Percentiles rank a stretch among this genome's conserved stretches.
These are phyloP conservation scores for Neopelma chrysocephalum DNA, from an alignment of 2,797 vertebrate genomes.

Conservation along the genomic window DNA sequence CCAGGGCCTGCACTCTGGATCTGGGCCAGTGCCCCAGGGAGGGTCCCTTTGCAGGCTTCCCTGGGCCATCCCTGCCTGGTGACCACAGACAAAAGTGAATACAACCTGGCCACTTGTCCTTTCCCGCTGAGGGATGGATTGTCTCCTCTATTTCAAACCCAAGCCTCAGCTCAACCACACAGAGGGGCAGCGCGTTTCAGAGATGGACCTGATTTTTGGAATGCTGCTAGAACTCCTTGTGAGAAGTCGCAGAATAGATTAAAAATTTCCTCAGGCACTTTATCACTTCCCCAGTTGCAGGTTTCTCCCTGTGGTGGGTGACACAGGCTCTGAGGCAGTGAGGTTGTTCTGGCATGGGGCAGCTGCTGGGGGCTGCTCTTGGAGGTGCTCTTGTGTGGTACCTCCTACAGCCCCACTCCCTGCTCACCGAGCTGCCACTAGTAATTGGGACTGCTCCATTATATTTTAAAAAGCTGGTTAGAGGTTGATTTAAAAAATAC, in stretches of 20 bases:
- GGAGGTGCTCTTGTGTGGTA: background rate
- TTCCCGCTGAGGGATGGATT: fast-evolving
- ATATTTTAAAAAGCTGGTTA: background rate
- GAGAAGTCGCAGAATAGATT: background rate
- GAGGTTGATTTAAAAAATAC: slow-evolving; percentile 18
- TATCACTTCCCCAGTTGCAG: background rate
- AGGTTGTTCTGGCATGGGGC: fast-evolving
- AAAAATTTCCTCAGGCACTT: fast-evolving
- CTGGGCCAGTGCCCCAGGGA: fast-evolving
- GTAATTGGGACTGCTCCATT: background rate
- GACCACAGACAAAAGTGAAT: background rate
- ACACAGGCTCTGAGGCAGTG: background rate
- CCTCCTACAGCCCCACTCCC: background rate
- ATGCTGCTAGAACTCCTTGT: background rate
- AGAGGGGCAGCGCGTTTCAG: fast-evolving
- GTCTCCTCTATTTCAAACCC: background rate
- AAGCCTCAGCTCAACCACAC: background rate
- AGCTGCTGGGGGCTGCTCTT: background rate
- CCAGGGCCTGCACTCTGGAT: background rate
- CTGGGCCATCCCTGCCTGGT: background rate
- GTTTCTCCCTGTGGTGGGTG: background rate
- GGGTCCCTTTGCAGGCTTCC: background rate
- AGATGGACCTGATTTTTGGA: fast-evolving
- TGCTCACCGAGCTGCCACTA: background rate
- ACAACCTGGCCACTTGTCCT: fast-evolving